These are phyloP conservation scores for Troides oblongomaculatus DNA, from an alignment of 2,888 invertebrate species.

Conservation along the genomic window DNA sequence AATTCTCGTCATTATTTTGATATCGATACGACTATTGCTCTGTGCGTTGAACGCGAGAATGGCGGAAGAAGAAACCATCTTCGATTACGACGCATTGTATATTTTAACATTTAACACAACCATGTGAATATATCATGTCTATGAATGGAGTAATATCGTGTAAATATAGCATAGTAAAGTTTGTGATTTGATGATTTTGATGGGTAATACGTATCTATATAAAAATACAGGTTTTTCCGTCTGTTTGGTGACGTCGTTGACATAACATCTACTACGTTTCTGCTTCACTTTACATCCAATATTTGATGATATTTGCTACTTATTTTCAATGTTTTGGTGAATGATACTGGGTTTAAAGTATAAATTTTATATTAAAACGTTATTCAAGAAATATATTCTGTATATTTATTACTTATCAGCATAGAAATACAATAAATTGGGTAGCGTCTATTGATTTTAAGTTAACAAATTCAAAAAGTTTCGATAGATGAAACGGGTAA, in stretches of 20 bases:
- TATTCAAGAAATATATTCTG: too few species aligned
- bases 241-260: not conserved
- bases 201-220: not conserved
- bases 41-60: slow-evolving; percentile 5
- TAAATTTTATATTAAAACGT: too few species aligned
- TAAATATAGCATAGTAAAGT: slow-evolving; percentile 17
- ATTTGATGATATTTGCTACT: not conserved
- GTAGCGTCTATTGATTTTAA: too few species aligned
- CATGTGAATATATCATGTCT: slow-evolving; percentile 24
- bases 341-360: not conserved
- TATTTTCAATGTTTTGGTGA: not conserved
- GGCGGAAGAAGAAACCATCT: slow-evolving; percentile 1
- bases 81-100: slow-evolving; percentile 8
- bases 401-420: too few species aligned
- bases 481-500: too few species aligned
- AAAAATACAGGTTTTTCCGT: not conserved
- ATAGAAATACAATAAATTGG: too few species aligned
- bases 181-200: slow-evolving; percentile 5
- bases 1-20: slow-evolving; percentile 17
- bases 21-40: slow-evolving; percentile 2
- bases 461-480: too few species aligned
- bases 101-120: slow-evolving; percentile 20
- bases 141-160: slow-evolving; percentile 31
- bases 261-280: not conserved
- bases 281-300: not conserved